Evolutionary conservation across 2,113 vertebrate species (phyloP).

Genomic region (Panthera leo): DNA sequence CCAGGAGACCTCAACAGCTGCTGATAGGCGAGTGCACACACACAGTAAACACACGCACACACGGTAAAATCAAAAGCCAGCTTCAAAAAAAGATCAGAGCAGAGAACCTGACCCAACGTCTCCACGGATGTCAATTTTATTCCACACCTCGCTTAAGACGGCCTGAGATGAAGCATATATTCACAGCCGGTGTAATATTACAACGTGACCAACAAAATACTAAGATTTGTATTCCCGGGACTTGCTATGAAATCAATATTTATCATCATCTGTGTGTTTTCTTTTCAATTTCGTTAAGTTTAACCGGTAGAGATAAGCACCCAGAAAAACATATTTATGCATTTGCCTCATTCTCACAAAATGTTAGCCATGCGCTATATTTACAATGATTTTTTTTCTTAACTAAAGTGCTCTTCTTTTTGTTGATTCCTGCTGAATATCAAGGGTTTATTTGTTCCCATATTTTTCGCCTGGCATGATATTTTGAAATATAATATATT

Average conservation of each 20-base stretch:
- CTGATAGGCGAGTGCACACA: accelerated
- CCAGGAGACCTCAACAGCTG: background rate
- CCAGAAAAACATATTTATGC: background rate
- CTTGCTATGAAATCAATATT: background rate
- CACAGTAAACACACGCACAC: accelerated
- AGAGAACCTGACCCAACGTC: background rate
- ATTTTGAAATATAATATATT: background rate
- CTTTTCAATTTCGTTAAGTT: background rate
- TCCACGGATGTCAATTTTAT: background rate
- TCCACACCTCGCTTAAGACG: background rate
- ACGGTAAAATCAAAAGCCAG: background rate
- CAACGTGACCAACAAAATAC: background rate
- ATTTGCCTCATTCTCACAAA: background rate
- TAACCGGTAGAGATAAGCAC: background rate
- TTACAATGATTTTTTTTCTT: background rate
- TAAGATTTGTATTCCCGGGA: background rate
- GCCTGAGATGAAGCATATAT: background rate
- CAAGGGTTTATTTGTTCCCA: too few relatives aligned
- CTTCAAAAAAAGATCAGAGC: background rate
- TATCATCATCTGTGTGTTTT: background rate
- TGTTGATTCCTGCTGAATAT: too few relatives aligned
- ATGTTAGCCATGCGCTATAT: background rate
- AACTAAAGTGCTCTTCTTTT: background rate
- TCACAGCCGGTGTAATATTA: background rate
- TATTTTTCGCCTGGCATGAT: background rate